Conservation (phyloP, 2,888 invertebrate species). For the Rhabditoides inermis region DNA sequence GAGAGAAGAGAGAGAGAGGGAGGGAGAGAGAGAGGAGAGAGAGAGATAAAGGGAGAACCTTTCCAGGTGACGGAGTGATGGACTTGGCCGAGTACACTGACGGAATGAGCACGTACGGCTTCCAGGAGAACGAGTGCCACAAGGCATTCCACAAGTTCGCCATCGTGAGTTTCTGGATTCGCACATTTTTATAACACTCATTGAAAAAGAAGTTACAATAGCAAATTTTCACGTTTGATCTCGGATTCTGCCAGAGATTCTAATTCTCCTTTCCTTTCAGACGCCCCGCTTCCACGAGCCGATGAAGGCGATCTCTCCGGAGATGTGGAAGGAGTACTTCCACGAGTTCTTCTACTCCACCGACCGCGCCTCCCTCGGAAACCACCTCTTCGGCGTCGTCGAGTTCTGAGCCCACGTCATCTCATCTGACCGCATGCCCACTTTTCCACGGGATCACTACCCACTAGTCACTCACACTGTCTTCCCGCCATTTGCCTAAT, state of each 20-base stretch:
- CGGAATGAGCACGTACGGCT: constrained; percentile 49
- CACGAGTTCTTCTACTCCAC: constrained; percentile 43
- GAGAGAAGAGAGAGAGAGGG: too few relatives aligned
- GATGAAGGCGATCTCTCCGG: too few relatives aligned
- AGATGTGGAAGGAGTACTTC: constrained; percentile 40
- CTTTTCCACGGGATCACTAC: too few relatives aligned
- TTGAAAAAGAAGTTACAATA: neutral
- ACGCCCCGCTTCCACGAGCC: too few relatives aligned
- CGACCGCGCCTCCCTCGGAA: constrained; percentile 36
- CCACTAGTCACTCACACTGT: too few relatives aligned
- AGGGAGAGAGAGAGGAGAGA: too few relatives aligned
- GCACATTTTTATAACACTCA: neutral
- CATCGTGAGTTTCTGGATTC: constrained; percentile 24
- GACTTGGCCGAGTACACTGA: constrained; percentile 50
- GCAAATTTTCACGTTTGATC: neutral
- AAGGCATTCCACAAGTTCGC: constrained; percentile 39
- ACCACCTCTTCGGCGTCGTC: constrained; percentile 41
- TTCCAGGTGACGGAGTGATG: constrained; percentile 42
- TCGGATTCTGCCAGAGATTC: too few relatives aligned
- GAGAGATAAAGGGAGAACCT: neutral
- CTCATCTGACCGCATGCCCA: too few relatives aligned
- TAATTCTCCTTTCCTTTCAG: too few relatives aligned
- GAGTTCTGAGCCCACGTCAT: constrained; percentile 8
- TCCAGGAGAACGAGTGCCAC: constrained; percentile 21
- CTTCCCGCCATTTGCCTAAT: too few relatives aligned